Percentiles rank a stretch among this genome's conserved stretches.
phyloP scores from a whole-genome alignment of 2,797 vertebrate genomes.

The Podarcis siculus region DNA sequence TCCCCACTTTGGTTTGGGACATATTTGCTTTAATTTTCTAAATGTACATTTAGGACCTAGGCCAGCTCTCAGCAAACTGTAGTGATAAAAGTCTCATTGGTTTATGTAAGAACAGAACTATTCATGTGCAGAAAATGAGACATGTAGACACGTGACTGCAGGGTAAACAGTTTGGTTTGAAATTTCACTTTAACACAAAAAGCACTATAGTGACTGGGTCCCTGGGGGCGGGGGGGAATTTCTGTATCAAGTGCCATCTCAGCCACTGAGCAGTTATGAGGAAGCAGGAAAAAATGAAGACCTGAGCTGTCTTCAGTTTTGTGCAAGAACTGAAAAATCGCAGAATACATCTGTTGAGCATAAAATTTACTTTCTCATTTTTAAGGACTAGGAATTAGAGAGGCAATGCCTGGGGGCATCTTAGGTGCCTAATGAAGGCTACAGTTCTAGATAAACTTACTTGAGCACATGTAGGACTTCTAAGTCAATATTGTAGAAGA shows the following conservation, averaged over 20 bases:
- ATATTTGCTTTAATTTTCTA: conserved; percentile 61
- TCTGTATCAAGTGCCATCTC: not conserved
- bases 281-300: not conserved
- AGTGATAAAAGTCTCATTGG: conserved; percentile 63
- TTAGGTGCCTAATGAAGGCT: not conserved
- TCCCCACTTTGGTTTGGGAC: conserved; percentile 10
- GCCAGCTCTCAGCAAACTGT: conserved; percentile 58
- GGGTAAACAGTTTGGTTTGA: conserved; percentile 17
- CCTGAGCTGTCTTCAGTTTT: not conserved
- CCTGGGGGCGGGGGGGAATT: not conserved
- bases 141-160: conserved; percentile 29
- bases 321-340: not conserved
- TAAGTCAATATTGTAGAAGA: not conserved
- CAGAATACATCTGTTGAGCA: not conserved
- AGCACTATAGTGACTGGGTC: not conserved
- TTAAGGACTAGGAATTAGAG: not conserved
- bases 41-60: conserved; percentile 59
- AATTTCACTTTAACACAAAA: conserved; percentile 35
- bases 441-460: not conserved
- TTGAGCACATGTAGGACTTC: not conserved
- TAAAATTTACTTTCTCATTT: not conserved
- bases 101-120: conserved; percentile 51
- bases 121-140: conserved; percentile 53
- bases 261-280: not conserved
- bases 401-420: not conserved